A percentile compares a stretch with the other conserved stretches of the same genome.
phyloP scores from a whole-genome alignment of 2,113 vertebrate genomes.

The Ochotona princeps region DNA sequence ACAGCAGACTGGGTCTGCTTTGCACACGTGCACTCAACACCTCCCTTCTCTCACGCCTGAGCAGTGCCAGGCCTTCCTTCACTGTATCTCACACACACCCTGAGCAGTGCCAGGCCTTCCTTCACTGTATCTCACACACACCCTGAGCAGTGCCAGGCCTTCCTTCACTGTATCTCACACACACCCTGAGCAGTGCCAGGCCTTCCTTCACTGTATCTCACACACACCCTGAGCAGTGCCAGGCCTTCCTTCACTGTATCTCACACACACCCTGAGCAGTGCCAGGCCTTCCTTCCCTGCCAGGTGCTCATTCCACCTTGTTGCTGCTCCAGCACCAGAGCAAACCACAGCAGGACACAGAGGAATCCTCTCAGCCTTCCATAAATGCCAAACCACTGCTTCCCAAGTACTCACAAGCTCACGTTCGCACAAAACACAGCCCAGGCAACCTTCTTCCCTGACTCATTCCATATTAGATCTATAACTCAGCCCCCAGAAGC shows the following conservation, averaged over 20 bases:
- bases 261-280: no score
- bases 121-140: background rate
- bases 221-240: background rate
- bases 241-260: background rate
- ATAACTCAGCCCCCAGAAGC: background rate
- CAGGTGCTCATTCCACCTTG: no score
- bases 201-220: no score
- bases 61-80: accelerated
- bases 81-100: background rate
- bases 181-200: no score
- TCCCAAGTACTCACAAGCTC: background rate
- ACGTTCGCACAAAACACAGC: background rate
- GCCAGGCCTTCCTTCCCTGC: no score
- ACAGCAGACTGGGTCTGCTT: no score
- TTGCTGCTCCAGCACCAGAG: background rate
- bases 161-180: no score
- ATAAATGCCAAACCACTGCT: background rate
- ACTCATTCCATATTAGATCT: background rate
- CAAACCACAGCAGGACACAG: background rate
- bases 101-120: background rate
- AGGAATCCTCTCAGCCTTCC: background rate
- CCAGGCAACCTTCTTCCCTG: background rate
- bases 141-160: no score
- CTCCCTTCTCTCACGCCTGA: background rate
- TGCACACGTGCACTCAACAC: no score